Base-by-base conservation (phyloP, 2,797 vertebrate genomes). In the Danio kyathit region DNA sequence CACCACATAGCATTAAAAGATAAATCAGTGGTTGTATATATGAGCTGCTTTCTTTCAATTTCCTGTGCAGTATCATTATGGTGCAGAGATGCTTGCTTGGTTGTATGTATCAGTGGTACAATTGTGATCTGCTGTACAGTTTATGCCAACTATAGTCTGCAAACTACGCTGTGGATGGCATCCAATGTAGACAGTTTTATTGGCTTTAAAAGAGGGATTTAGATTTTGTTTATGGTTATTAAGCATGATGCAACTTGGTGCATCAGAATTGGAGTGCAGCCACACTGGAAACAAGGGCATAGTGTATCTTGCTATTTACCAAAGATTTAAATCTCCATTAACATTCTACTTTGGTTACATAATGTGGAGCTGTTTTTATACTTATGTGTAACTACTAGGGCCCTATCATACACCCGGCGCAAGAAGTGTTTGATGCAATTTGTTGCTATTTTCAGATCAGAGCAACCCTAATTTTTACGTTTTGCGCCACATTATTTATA, bases 21-120 rank as follows among this genome's bases (percentile, higher is more conserved):
- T 59, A 60, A 13, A 80, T 74, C 16, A 41, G 60, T 2, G 3
- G 17, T 46, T 41, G 43, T 19, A 69, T 41, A 44, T 74, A 74
- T 56, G 48, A 16, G 46, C 43, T 64, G 19, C 21, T 74, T 65
- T 71, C 57, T 43, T 40, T 40, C 21, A 71, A 57, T 73, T 64
- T 64, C 52, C 76, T 71, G 46, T 74, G 56, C 43, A 46, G 21
- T 48, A 59, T 17, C 3, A 59, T 74, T n/a, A 48, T 17, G 48
- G 9, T 46, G 43, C 19, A 46, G 19, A 4, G 44, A 43, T 48
- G 71, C 0, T 29, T 19, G 6, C 48, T n/a, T 60, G 17, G 48
- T 13, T 48, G 6, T 38, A 17, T 52, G 40, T 11, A 41, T 19
- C 0, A 10, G 17, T 1, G 0, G 51, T 57, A 52, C 29, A 72